A percentile compares a stretch with the other conserved stretches of the same genome.
These are phyloP conservation scores for Pontoporia blainvillei DNA, from an alignment of 2,113 vertebrate species.

Conservation along the genomic window DNA sequence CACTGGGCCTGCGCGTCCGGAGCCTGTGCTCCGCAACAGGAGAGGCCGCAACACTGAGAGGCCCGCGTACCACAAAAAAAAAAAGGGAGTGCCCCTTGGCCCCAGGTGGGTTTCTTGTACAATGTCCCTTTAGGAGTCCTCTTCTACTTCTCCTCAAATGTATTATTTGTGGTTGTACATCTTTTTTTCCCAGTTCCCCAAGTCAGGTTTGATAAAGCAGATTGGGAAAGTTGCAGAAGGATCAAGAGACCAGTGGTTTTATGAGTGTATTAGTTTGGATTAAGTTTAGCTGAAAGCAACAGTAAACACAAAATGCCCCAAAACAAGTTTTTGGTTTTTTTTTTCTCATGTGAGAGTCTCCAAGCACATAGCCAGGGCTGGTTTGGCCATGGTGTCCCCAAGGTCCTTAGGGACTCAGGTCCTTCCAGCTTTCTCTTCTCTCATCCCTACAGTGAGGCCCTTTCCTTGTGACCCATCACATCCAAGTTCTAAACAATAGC, in stretches of 20 bases:
- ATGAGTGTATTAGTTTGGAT: not conserved
- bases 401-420: not conserved
- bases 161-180: not conserved
- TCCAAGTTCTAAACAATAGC: not conserved
- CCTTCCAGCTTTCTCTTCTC: not conserved
- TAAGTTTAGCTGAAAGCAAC: not conserved
- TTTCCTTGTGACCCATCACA: not conserved
- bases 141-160: not conserved
- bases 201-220: not conserved
- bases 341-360: not conserved
- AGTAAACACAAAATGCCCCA: not conserved
- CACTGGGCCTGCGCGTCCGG: no score
- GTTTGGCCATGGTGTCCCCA: not conserved
- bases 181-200: not conserved
- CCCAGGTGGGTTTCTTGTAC: not conserved
- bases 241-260: not conserved
- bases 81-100: not conserved
- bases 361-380: not conserved
- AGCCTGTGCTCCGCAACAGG: no score
- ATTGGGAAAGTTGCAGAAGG: not conserved
- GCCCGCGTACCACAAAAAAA: no score
- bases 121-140: not conserved
- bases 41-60: no score
- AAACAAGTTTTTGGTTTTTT: not conserved
- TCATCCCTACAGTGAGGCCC: no score